Percentiles rank a stretch among this genome's conserved stretches.
phyloP scores from a whole-genome alignment of 2,888 invertebrate genomes.

The Cephus spinipes region DNA sequence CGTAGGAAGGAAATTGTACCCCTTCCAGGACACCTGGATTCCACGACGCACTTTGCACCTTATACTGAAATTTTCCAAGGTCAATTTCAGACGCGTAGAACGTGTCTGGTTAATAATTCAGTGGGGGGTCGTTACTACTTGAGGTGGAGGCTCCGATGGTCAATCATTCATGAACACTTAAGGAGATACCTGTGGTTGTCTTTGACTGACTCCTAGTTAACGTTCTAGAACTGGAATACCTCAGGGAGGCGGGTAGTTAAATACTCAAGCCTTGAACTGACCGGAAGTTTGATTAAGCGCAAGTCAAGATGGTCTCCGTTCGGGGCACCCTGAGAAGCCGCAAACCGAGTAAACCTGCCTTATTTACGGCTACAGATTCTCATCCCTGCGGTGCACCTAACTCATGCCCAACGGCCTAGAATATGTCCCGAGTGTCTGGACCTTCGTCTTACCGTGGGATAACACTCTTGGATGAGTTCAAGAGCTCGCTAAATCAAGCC shows the following conservation, averaged over 20 bases:
- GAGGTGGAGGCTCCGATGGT: background rate
- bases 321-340: background rate
- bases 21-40: constrained; percentile 8
- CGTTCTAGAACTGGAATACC: background rate
- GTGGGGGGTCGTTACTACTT: background rate
- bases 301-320: background rate
- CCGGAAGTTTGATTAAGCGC: background rate
- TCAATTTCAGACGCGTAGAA: background rate
- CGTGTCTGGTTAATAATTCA: background rate
- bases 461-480: constrained; percentile 47
- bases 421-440: constrained; percentile 57
- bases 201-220: constrained; percentile 16
- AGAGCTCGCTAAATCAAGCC: constrained; percentile 38
- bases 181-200: background rate
- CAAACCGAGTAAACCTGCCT: constrained; percentile 23
- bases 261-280: constrained; percentile 4
- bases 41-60: background rate
- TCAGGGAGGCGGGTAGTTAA: background rate
- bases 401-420: constrained; percentile 53
- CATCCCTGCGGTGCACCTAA: constrained; percentile 46
- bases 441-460: constrained; percentile 55
- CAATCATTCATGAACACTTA: constrained; percentile 5
- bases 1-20: constrained; percentile 14
- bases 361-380: constrained; percentile 46
- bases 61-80: background rate